Evolutionary conservation across 2,113 vertebrate genomes (phyloP).

Genomic region (Oreocharis arfaki): DNA sequence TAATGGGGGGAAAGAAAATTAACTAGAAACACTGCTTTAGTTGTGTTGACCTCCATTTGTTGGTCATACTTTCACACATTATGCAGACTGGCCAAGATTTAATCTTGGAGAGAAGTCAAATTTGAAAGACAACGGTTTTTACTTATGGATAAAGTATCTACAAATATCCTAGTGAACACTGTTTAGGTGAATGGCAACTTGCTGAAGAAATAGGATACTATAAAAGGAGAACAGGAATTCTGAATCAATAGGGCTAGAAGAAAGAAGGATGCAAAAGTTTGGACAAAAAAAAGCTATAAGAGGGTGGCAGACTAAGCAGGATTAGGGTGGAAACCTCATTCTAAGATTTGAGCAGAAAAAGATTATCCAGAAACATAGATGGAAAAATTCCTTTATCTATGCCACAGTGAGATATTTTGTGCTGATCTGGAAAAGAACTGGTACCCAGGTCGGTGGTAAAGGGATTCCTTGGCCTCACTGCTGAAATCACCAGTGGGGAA

Average conservation of each 20-base stretch:
- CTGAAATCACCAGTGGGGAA: not conserved
- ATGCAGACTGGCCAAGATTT: not conserved
- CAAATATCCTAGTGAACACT: not conserved
- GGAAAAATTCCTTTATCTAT: not conserved
- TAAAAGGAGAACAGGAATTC: not conserved
- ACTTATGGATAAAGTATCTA: not conserved
- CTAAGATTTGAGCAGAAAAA: not conserved
- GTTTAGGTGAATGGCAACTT: not conserved
- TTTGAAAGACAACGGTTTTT: not conserved
- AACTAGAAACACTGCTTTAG: not conserved
- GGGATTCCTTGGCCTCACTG: not conserved
- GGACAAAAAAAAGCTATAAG: not conserved
- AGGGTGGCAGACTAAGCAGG: not conserved
- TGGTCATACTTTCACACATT: not conserved
- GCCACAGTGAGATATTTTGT: not conserved
- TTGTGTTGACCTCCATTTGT: not conserved
- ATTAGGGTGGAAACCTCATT: not conserved
- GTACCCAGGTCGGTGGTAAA: not conserved
- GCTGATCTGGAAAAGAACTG: not conserved
- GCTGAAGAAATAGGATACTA: not conserved
- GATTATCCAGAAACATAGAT: not conserved
- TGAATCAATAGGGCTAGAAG: not conserved
- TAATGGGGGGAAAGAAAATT: not conserved
- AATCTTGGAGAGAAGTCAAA: not conserved
- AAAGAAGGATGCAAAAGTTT: not conserved